Base-by-base conservation (phyloP, 2,113 vertebrate genomes). In the Ictalurus punctatus region DNA sequence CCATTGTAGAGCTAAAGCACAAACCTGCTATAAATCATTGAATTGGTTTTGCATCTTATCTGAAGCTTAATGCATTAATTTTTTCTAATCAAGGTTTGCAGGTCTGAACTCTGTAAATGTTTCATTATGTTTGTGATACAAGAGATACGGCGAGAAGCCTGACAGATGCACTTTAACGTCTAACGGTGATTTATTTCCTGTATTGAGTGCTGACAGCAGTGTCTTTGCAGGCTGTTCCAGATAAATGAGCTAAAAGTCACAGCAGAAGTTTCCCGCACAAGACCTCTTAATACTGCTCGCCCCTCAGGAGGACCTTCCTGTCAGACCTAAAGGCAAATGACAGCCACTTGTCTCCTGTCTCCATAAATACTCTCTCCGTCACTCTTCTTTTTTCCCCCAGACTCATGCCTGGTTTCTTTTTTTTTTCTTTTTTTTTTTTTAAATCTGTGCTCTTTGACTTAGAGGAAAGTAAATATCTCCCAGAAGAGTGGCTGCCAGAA, bases 301-400 rank as follows among this genome's bases (percentile, higher is more conserved):
- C 80, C 79, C 65, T 40, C 54, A n/a, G 34, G 40, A 74, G 48
- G 44, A 63, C 87, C 71, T 54, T 78, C 87, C 58, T 88, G 87
- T 84, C 82, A 88, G 71, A 84, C 82, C 21, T 63, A 65, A 84
- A 88, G 82, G 82, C 82, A 88, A 78, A 63, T 79, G 81, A 76
- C 87, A 84, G 82, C 67, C 85, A 83, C 79, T 76, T 30, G 30
- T 52, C 65, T 86, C 85, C 63, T 80, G 19, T 85, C 73, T 80
- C 27, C 3, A 8, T 85, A 58, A 44, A 83, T 34, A 59, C 73
- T 21, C 40, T 84, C 40, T 85, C 87, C 21, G 17, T 59, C 84
- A 85, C 61, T 81, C 88, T 69, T 52, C 58, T 16, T 89, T n/a
- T 7, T 74, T 7, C 6, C 23, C 23, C 13, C 65, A 88, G 79